phyloP scores from a whole-genome alignment of 1,140 invertebrate genomes.

The Lerema accius region DNA sequence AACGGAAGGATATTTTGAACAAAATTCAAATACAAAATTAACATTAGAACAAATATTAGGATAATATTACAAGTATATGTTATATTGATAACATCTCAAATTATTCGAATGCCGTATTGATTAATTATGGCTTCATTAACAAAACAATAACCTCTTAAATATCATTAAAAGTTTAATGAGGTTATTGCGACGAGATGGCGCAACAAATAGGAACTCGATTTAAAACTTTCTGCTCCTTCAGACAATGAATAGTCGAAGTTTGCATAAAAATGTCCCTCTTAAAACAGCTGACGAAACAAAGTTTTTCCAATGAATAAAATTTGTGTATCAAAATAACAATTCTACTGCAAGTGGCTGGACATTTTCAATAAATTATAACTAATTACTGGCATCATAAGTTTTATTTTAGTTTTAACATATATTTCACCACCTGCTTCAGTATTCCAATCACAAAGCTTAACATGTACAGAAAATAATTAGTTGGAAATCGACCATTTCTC shows the following conservation, averaged over 20 bases:
- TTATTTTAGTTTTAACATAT: no score
- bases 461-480: no score
- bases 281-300: slow-evolving; percentile 1
- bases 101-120: background rate
- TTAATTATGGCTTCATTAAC: slow-evolving; percentile 15
- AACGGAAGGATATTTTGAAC: no score
- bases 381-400: no score
- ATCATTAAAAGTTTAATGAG: slow-evolving; percentile 30
- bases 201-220: slow-evolving; percentile 27
- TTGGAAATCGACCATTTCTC: no score
- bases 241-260: slow-evolving; percentile 29
- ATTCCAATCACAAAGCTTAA: no score
- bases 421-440: no score
- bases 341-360: slow-evolving; percentile 2
- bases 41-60: no score
- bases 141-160: slow-evolving; percentile 17
- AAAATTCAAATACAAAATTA: no score
- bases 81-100: no score
- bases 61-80: no score
- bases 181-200: slow-evolving; percentile 23
- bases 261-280: slow-evolving; percentile 29
- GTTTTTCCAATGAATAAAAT: slow-evolving; percentile 23
- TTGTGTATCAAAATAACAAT: slow-evolving; percentile 11
- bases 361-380: background rate
- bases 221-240: slow-evolving; percentile 23